Base-by-base conservation (phyloP, 2,888 invertebrate species). In the Diploptera punctata region DNA sequence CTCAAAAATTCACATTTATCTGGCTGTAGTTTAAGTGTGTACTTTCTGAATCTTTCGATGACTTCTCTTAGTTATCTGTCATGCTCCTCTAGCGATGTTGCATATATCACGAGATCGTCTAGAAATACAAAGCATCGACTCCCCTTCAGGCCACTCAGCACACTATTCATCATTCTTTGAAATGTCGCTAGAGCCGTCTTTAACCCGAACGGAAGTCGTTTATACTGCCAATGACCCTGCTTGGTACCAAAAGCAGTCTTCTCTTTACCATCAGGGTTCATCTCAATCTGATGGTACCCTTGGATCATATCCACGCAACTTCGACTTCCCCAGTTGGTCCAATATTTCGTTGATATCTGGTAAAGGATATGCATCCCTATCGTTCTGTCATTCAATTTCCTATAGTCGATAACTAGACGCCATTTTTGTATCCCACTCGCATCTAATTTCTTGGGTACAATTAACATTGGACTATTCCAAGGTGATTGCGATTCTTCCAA, bases 361-460 rank as follows among this genome's bases (percentile, higher is more conserved):
- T 3, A 67, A 43, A 1, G 44, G 67, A 26, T 71, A 33, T 1
- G 18, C 7, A 7, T 62, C 38, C 62, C 62, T 7, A 62, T 21
- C 1, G 65, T 21, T 2, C 7, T 16, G 0, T 19, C 16, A n/a
- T 65, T 65, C 16, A 65, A 9, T 13, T 43, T 65, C 0, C 38
- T 2, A 9, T 43, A 26, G 24, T 65, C 67, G 60, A 33, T 21
- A 10, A 13, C 29, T 18, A 57, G n/a, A 26, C 57, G 16, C 65
- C 44, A 54, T 38, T 31, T 57, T 57, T 3, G 52, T 13, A 29
- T 44, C 2, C 49, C 72, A 10, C 1, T 29, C 21, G 68, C 61
- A 18, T 24, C 33, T 4, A 29, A 38, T 5, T 72, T 79, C 75
- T 78, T 80, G 18, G 77, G 77, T n/a, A 57, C 44, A 3, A 72